These are phyloP conservation scores for Lanius collurio DNA, from an alignment of 2,113 vertebrate species.

Conservation along the genomic window DNA sequence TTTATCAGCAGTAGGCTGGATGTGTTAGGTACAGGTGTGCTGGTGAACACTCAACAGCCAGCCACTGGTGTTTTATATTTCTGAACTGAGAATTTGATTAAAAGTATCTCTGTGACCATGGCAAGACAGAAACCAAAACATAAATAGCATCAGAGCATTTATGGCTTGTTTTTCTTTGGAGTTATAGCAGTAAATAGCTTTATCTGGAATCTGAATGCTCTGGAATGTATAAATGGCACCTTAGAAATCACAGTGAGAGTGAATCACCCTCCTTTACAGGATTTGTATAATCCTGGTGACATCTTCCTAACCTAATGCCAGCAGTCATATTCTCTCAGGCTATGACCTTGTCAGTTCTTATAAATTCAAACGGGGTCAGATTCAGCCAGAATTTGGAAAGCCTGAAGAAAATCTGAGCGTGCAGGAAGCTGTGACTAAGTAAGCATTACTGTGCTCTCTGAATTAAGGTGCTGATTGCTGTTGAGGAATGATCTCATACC, in stretches of 20 bases:
- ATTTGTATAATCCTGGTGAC: constrained; percentile 47
- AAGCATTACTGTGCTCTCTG: neutral
- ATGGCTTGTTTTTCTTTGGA: neutral
- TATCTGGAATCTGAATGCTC: neutral
- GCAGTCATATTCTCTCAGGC: constrained; percentile 24
- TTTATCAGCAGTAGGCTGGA: neutral
- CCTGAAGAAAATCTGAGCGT: neutral
- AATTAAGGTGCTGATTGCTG: neutral
- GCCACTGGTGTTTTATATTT: accelerated
- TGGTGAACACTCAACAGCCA: neutral
- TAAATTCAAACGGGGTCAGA: neutral
- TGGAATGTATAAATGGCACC: neutral
- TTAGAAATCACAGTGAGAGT: neutral
- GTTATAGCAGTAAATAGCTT: neutral
- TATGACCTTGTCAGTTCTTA: constrained; percentile 34
- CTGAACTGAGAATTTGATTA: neutral
- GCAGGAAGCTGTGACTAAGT: neutral
- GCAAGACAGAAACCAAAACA: neutral
- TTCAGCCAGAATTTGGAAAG: neutral
- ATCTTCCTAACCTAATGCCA: constrained; percentile 53
- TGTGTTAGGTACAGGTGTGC: neutral
- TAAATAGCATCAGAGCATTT: neutral
- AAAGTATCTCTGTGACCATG: neutral
- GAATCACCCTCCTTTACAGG: constrained; percentile 7
- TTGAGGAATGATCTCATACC: neutral